These are phyloP conservation scores for Okamejei kenojei DNA, from an alignment of 2,797 vertebrate genomes.

Conservation along the genomic window DNA sequence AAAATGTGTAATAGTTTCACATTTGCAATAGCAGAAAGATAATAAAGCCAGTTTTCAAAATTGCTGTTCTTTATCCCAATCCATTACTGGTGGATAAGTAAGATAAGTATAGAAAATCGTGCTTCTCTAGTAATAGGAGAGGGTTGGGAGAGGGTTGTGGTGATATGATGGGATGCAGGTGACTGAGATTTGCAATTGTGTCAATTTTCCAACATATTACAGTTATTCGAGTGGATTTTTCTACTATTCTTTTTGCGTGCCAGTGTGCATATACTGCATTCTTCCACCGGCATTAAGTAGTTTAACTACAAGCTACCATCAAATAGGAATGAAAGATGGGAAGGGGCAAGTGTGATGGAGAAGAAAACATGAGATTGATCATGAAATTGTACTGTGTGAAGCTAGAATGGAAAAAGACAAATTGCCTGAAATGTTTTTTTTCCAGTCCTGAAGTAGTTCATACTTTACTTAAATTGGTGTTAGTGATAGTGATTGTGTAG, in stretches of 20 bases:
- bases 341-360: background rate
- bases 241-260: background rate
- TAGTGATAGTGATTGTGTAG: background rate
- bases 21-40: background rate
- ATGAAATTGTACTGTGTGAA: background rate
- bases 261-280: background rate
- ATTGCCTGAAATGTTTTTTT: background rate
- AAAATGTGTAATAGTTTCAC: background rate
- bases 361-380: background rate
- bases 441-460: background rate
- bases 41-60: background rate
- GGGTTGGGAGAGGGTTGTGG: background rate
- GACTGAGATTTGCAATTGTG: background rate
- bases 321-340: background rate
- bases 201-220: background rate
- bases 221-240: background rate
- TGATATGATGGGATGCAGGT: too few relatives aligned
- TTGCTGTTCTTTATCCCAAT: background rate
- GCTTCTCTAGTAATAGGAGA: too few relatives aligned
- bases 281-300: background rate
- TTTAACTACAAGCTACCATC: background rate
- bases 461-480: background rate
- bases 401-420: background rate
- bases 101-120: too few relatives aligned
- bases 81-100: background rate